Base-by-base conservation (phyloP, 1,140 invertebrate genomes). In the Venturia canescens region DNA sequence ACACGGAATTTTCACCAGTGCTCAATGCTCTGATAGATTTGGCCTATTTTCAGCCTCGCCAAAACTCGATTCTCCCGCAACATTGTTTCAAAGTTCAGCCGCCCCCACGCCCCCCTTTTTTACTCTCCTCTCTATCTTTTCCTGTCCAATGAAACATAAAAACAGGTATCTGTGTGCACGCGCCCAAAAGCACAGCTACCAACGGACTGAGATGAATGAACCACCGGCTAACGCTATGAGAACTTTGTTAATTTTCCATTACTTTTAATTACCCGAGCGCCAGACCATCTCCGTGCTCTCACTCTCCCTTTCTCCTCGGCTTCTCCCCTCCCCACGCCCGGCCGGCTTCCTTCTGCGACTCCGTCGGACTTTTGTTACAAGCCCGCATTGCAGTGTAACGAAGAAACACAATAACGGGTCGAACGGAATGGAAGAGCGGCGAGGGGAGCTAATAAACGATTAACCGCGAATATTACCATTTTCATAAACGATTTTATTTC, bases 351-450 rank as follows among this genome's bases (percentile, higher is more conserved):
- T 44, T 44, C 60, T 11, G 13, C 23, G 60, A 13, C 23, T 63
- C 23, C 23, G 2, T 63, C 60, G 60, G 60, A 63, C 60, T 21
- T 63, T 63, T 26, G 60, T 63, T 63, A 63, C 60, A 63, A 9
- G 23, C 60, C 60, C 60, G 60, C 60, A 63, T 63, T 63, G 60
- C 60, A 23, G n/a, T 63, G 60, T 63, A 63, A 63, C 60, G 60
- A 23, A 26, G 21, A 23, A 63, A 63, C 23, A 63, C 60, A 63
- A 63, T 23, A 63, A 63, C 13, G 7, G 23, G 21, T 23, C 23
- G 60, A 63, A 23, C 60, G 60, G 23, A 63, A 63, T 11, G n/a
- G 60, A 63, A 18, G 5, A 23, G 0, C 11, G 11, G 21, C 9
- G 60, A 63, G 23, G n/a, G 27, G 15, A 23, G 21, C n/a, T 63